Conservation (phyloP, 2,113 vertebrate genomes). For the Guaruba guarouba region DNA sequence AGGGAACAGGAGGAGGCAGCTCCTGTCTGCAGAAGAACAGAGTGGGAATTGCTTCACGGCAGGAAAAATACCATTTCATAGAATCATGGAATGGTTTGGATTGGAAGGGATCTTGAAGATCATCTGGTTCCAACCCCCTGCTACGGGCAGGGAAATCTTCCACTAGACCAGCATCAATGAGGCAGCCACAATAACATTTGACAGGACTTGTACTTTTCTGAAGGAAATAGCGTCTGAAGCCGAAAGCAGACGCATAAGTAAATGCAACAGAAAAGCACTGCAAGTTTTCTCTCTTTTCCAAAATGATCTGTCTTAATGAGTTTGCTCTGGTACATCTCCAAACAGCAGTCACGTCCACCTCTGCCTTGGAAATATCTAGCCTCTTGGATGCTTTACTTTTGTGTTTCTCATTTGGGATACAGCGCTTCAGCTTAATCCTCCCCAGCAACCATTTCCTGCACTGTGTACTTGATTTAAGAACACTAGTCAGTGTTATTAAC, state of each 20-base stretch:
- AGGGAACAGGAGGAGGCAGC: background rate
- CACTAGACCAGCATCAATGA: background rate
- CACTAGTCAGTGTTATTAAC: background rate
- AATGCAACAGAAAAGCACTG: background rate
- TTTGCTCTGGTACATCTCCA: background rate
- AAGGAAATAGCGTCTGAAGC: background rate
- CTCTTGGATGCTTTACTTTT: fast-evolving
- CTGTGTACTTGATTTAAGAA: background rate
- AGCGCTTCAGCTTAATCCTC: background rate
- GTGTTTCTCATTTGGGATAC: background rate
- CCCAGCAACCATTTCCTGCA: background rate
- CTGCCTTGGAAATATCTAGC: background rate
- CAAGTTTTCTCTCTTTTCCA: background rate
- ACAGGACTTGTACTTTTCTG: background rate
- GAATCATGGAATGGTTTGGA: background rate
- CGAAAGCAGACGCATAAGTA: background rate
- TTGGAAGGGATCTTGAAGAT: background rate
- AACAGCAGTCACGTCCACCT: background rate
- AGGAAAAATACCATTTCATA: background rate
- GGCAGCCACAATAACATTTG: background rate
- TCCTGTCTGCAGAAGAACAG: background rate
- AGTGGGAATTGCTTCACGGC: background rate
- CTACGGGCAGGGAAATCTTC: background rate
- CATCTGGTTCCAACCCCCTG: background rate
- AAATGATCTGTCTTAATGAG: background rate